A percentile compares a stretch with the other conserved stretches of the same genome.
Evolutionary conservation across 2,797 vertebrate species (phyloP).

Genomic region (Epinephelus awoara): DNA sequence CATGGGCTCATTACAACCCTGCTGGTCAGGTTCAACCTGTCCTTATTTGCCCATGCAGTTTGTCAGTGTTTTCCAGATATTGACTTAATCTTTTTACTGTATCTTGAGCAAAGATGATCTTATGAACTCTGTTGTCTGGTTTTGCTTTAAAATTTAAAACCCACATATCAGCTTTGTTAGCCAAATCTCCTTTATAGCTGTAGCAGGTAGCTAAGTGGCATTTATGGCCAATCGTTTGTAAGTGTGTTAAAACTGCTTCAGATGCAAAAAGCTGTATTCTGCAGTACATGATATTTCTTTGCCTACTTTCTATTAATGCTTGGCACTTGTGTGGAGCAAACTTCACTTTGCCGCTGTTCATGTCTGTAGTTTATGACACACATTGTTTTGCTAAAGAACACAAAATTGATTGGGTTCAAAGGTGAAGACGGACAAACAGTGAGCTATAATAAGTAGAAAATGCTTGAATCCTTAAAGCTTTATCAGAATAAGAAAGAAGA

Average conservation of each 20-base stretch:
- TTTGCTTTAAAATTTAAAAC: neutral
- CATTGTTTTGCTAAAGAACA: neutral
- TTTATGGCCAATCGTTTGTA: neutral
- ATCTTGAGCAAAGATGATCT: neutral
- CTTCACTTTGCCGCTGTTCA: neutral
- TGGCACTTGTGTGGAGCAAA: neutral
- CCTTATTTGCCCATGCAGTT: neutral
- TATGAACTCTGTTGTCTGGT: neutral
- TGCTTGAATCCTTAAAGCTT: neutral
- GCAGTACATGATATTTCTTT: neutral
- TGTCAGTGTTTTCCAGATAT: neutral
- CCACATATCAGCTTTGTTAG: neutral
- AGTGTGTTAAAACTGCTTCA: neutral
- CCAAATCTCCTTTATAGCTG: neutral
- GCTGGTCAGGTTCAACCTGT: constrained; percentile 3
- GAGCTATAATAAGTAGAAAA: neutral
- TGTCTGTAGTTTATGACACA: neutral
- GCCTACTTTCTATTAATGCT: neutral
- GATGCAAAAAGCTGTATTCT: neutral
- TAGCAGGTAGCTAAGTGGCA: neutral
- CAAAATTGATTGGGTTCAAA: neutral
- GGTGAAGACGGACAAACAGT: constrained; percentile 1
- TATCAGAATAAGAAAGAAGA: neutral
- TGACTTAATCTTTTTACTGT: neutral
- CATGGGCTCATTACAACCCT: neutral